phyloP scores from a whole-genome alignment of 92 coral and sea anemone genomes.

The Desmophyllum pertusum region DNA sequence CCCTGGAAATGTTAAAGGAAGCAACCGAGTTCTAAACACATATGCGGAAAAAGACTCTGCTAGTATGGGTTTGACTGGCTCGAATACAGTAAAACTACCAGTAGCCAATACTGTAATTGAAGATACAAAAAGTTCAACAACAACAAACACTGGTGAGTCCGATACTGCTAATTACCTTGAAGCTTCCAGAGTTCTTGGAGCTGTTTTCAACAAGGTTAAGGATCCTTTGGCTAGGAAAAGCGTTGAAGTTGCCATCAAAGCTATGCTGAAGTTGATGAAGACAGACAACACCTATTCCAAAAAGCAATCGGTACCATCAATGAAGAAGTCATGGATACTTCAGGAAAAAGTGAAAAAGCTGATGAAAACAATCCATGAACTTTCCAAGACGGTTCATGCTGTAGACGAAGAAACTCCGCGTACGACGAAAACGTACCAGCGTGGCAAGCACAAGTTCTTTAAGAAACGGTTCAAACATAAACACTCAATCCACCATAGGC shows the following conservation, averaged over 20 bases:
- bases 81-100: background rate
- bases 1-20: conserved; percentile 14
- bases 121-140: conserved; percentile 26
- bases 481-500: background rate
- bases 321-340: conserved; percentile 2
- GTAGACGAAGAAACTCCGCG: background rate
- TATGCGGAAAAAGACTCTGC: background rate
- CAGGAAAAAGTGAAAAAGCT: conserved; percentile 5
- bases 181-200: conserved; percentile 86
- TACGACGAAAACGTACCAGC: background rate
- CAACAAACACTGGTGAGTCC: conserved; percentile 5
- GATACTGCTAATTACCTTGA: conserved; percentile 63
- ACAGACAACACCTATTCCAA: conserved; percentile 51
- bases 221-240: conserved; percentile 94
- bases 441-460: background rate
- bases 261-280: conserved; percentile 82
- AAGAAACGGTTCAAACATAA: background rate
- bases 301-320: conserved; percentile 61
- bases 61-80: background rate
- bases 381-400: conserved; percentile 7
- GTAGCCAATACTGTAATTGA: background rate
- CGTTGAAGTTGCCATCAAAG: conserved; percentile 91
- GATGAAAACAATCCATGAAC: conserved; percentile 17
- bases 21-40: conserved; percentile 4
- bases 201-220: conserved; percentile 86